Conservation (phyloP, 2,797 vertebrate genomes). For the Coracias cyanogaster region DNA sequence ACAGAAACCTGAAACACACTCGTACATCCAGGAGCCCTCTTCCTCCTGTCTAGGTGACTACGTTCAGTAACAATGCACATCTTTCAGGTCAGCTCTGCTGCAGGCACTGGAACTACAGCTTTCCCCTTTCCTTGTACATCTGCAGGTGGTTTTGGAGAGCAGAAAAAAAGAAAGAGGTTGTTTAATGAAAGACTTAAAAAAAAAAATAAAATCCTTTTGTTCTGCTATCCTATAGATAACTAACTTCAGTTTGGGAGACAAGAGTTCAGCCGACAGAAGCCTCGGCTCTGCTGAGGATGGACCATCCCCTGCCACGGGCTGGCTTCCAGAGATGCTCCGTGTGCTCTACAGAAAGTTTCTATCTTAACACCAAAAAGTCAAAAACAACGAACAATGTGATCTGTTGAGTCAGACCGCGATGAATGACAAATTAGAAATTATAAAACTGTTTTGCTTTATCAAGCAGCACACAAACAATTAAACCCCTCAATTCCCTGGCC, state of each 20-base stretch:
- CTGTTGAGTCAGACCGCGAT: not conserved
- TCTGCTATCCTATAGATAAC: not conserved
- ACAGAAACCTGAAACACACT: not conserved
- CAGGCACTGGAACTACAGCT: not conserved
- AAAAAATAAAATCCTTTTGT: not conserved
- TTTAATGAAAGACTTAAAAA: not conserved
- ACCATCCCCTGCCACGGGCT: not conserved
- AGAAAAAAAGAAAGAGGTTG: not conserved
- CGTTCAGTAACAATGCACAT: not conserved
- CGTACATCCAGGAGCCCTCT: not conserved
- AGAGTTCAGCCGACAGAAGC: not conserved
- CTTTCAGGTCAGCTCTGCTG: not conserved
- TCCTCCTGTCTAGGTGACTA: not conserved
- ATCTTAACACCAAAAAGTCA: not conserved
- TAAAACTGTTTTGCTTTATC: not conserved
- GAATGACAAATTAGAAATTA: conserved; percentile 20
- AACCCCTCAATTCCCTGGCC: not conserved
- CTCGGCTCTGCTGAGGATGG: not conserved
- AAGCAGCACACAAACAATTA: not conserved
- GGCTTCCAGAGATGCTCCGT: not conserved
- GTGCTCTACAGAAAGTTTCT: not conserved
- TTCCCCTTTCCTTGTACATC: not conserved
- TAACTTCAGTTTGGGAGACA: not conserved
- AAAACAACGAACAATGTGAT: not conserved
- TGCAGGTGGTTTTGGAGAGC: not conserved